Base-by-base conservation (phyloP, 2,888 invertebrate species). In the Eueremaeus valkanovi region DNA sequence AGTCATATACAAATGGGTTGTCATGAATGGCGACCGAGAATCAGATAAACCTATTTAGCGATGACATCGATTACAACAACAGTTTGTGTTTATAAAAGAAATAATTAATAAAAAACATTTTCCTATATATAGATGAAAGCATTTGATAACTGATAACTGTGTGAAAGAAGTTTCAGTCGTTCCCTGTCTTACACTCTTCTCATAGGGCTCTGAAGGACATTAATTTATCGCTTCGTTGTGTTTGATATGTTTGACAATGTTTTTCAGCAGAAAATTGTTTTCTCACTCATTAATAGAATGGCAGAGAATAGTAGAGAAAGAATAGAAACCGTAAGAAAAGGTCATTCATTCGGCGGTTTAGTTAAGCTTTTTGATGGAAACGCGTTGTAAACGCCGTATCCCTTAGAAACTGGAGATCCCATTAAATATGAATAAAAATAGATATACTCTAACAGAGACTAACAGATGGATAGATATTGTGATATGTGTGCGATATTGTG, bases 191-290 rank as follows among this genome's bases (percentile, higher is more conserved):
- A 58, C 31, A 58, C 58, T 58, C n/a, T n/a, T n/a, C n/a, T 58
- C 29, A 16, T 29, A 58, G 16, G 27, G 31, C 27, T 58, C 3
- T 58, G 58, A 58, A 58, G 58, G 58, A 58, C 58, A 58, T 58
- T 58, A 58, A 58, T 58, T 58, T 58, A 58, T 58, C 58, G 31
- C 58, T 58, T 58, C 31, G 27, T 58, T 31, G 27, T 58, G 27
- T 58, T 49, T 40, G 40, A 40, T 40, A 40, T 49, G 21, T 49
- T 49, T 49, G 49, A 49, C 49, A 49, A 49, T 49, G 21, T 18
- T 49, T 49, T 49, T 49, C 49, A 49, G 16, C 27, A 27, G n/a
- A n/a, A 29, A 58, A 31, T 58, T 58, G 31, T 58, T 58, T 58
- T 58, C 58, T 58, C 58, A 58, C 29, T 21, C 21, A 24, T 58